Base-by-base conservation (phyloP, 2,113 vertebrate genomes). In the Butorides virescens region DNA sequence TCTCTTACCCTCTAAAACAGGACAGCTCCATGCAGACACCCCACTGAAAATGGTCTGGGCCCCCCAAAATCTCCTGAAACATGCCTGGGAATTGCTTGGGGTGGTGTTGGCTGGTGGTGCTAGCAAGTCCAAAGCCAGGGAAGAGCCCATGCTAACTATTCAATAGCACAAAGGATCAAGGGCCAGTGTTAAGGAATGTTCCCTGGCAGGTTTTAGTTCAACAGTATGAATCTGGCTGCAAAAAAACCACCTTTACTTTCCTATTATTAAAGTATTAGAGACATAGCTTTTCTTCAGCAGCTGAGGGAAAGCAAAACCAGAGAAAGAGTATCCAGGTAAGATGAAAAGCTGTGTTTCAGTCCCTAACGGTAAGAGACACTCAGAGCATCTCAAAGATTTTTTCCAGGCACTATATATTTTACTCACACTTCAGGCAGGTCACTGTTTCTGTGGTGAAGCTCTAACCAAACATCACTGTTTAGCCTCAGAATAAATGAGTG, bases 401-500 rank as follows among this genome's bases (percentile, higher is more conserved):
- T 86, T 76, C 34, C 86, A 84, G 62, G 59, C 49, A 11, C n/a
- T 44, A 25, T 76, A 36, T 94, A 95, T 96, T 90, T 92, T 86
- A 78, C 25, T 83, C 59, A 82, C 18, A n/a, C 62, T 93, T 95
- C 39, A 96, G 92, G 46, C 52, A 90, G 70, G 50, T 59, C 75
- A 68, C 62, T 73, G 44, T 88, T 92, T 88, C 87, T 61, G 46
- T 75, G 63, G 70, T 44, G 92, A 90, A 97, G 70, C 68, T 92
- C 67, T 93, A 96, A 95, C 52, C 56, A 91, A 97, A 92, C 67
- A 79, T 94, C 61, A 88, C 53, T 91, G 56, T 95, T 97, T 66
- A 72, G 49, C 90, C 75, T 95, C 39, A 36, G 92, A 97, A 95
- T 92, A 81, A 95, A 82, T 25, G 42, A 97, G 62, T 83, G 71